A percentile compares a stretch with the other conserved stretches of the same genome.
Evolutionary conservation across 2,113 vertebrate species (phyloP).

Genomic region (Pseudopipra pipra): DNA sequence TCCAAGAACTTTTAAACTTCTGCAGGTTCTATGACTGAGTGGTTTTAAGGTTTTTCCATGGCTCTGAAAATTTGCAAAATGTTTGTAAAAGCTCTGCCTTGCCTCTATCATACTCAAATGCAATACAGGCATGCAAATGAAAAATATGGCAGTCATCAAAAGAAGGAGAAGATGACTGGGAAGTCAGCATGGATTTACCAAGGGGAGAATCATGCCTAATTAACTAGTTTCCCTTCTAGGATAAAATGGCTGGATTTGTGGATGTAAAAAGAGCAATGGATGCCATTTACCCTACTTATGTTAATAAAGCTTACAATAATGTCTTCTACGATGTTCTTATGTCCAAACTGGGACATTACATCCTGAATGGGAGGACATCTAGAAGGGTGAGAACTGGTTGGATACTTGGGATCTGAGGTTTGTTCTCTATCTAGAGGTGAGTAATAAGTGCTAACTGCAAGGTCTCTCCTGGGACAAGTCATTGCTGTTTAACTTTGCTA

Average conservation of each 20-base stretch:
- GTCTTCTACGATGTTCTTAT: neutral
- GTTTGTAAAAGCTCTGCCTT: neutral
- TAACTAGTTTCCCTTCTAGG: neutral
- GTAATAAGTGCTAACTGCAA: neutral
- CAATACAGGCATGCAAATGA: neutral
- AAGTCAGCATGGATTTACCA: neutral
- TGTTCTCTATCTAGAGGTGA: neutral
- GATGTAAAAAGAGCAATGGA: neutral
- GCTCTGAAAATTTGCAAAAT: neutral
- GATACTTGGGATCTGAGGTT: neutral
- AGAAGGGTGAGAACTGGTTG: neutral
- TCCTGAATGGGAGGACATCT: neutral
- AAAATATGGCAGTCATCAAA: neutral
- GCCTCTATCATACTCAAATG: neutral
- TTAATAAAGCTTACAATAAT: neutral
- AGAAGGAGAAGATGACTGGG: neutral
- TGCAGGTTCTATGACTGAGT: neutral
- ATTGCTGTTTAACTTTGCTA: neutral
- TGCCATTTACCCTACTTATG: neutral
- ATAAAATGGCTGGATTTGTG: neutral
- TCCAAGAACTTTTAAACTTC: neutral
- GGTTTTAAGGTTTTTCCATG: neutral
- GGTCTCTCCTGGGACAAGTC: fast-evolving
- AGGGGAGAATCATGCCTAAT: neutral
- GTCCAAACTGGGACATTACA: neutral